Percentiles rank a stretch among this genome's conserved stretches.
Evolutionary conservation across 2,113 vertebrate genomes (phyloP).

Genomic region (Isurus oxyrinchus): DNA sequence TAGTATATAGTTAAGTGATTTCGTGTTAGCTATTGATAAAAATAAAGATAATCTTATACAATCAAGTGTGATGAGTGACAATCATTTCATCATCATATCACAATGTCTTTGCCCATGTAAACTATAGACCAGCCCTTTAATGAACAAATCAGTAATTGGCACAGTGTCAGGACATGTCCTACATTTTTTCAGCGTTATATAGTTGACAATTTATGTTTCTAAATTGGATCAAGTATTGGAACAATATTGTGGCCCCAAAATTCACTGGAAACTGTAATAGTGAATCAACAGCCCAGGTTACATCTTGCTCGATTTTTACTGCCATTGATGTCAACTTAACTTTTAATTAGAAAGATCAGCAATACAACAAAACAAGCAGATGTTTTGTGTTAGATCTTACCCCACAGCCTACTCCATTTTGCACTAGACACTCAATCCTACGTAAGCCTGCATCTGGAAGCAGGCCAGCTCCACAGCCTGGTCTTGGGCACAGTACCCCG

Average conservation of each 20-base stretch:
- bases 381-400: constrained; percentile 51
- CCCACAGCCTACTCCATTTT: constrained; percentile 68
- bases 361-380: neutral
- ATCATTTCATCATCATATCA: neutral
- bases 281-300: neutral
- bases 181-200: neutral
- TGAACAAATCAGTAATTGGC: neutral
- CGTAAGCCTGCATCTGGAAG: constrained; percentile 59
- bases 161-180: neutral
- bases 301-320: neutral
- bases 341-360: neutral
- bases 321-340: neutral
- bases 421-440: constrained; percentile 63
- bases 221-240: neutral
- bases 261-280: neutral
- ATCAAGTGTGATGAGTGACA: neutral
- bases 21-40: neutral
- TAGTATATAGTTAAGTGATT: neutral
- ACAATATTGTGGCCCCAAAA: neutral
- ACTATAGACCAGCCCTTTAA: neutral
- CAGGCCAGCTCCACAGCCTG: constrained; percentile 78
- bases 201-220: neutral
- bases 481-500: constrained; percentile 75
- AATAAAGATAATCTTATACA: neutral
- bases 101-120: neutral